Evolutionary conservation across 2,797 vertebrate genomes (phyloP).

Genomic region (Myiotriccus ornatus): DNA sequence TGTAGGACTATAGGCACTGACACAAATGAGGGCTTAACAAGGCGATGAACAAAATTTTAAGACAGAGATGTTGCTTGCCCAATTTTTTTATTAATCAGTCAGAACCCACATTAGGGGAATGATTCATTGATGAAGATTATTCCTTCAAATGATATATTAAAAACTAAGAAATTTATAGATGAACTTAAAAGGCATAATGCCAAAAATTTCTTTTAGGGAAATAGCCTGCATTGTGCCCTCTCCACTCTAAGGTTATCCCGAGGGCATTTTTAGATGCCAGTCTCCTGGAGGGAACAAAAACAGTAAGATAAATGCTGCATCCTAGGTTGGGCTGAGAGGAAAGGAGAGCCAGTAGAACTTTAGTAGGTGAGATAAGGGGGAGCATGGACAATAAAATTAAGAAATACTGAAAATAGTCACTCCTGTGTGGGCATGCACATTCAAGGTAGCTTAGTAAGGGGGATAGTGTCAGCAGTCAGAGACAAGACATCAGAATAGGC

Average conservation of each 20-base stretch:
- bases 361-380: not conserved
- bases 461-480: not conserved
- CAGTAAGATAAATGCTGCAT: not conserved
- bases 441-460: not conserved
- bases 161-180: not conserved
- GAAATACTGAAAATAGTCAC: not conserved
- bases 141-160: not conserved
- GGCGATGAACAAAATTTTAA: not conserved
- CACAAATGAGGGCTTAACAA: not conserved
- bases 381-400: not conserved
- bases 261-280: not conserved
- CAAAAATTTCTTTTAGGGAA: not conserved
- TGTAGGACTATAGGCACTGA: fast-evolving
- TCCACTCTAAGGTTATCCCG: not conserved
- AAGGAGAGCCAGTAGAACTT: not conserved
- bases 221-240: not conserved
- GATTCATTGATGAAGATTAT: not conserved
- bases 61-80: not conserved
- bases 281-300: not conserved
- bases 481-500: not conserved
- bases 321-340: not conserved
- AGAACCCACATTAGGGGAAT: not conserved
- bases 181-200: not conserved
- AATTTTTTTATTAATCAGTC: not conserved
- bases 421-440: not conserved